These are phyloP conservation scores for Eptatretus burgeri DNA, from an alignment of 2,113 vertebrate genomes.

Conservation along the genomic window DNA sequence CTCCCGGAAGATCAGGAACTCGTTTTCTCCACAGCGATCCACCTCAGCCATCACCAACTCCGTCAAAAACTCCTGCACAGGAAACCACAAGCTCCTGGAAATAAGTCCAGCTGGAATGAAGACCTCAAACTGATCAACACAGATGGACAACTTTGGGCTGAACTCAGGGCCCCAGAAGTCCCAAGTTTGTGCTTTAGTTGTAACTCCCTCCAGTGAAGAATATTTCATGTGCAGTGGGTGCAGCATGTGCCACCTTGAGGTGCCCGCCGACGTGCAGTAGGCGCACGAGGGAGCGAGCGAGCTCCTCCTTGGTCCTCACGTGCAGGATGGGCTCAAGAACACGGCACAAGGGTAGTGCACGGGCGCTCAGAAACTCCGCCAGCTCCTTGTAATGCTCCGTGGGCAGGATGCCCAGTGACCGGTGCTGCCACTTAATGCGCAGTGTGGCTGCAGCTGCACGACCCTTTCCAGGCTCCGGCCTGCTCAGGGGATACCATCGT, in stretches of 20 bases:
- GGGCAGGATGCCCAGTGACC: constrained; percentile 63
- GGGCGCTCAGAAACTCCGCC: constrained; percentile 74
- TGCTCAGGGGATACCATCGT: constrained; percentile 89
- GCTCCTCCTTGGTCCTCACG: constrained; percentile 73
- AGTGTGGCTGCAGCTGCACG: constrained; percentile 58
- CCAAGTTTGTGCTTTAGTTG: too few relatives aligned
- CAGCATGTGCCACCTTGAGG: constrained; percentile 36
- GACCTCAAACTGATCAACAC: too few relatives aligned
- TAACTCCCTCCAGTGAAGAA: too few relatives aligned
- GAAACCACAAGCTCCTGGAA: constrained; percentile 1
- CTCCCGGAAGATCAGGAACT: constrained; percentile 83
- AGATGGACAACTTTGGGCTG: too few relatives aligned
- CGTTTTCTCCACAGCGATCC: constrained; percentile 67
- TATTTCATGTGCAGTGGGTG: too few relatives aligned
- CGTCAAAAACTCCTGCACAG: constrained; percentile 53
- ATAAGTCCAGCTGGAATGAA: neutral
- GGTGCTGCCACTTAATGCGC: constrained; percentile 69
- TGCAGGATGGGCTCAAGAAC: constrained; percentile 82
- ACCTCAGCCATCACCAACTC: constrained; percentile 90
- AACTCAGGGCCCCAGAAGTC: too few relatives aligned
- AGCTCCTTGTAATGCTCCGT: constrained; percentile 99
- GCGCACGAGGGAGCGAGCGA: constrained; percentile 73
- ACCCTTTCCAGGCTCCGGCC: constrained; percentile 47
- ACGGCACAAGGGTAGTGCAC: constrained; percentile 56
- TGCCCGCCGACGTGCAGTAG: constrained; percentile 81